phyloP scores from a whole-genome alignment of 1,140 invertebrate species.

The Hesperophylax magnus region DNA sequence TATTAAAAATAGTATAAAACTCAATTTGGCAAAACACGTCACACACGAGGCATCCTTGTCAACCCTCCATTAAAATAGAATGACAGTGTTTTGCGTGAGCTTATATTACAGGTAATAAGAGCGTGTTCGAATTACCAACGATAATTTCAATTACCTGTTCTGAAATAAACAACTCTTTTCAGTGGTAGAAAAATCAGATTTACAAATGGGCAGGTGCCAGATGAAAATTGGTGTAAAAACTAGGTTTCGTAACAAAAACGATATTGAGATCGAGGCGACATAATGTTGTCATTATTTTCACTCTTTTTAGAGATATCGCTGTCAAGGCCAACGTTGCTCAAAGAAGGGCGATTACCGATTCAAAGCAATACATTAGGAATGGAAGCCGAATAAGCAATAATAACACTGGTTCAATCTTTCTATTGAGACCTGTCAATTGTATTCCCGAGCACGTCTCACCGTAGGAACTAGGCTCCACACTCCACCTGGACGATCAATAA shows the following conservation, averaged over 20 bases:
- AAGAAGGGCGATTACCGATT: constrained; percentile 3
- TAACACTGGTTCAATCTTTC: not conserved
- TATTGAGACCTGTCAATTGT: not conserved
- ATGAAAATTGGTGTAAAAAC: constrained; percentile 20
- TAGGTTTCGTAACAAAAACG: constrained; percentile 27
- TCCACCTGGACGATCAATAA: not conserved
- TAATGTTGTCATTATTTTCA: constrained; percentile 19
- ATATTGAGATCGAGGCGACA: constrained; percentile 41
- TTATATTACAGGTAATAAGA: no score
- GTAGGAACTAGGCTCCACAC: not conserved
- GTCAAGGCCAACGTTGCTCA: constrained; percentile 4
- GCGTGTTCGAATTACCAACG: no score
- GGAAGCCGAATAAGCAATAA: not conserved
- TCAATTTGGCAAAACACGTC: no score
- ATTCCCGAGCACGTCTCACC: not conserved
- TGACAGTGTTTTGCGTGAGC: no score
- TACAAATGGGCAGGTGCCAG: constrained; percentile 12
- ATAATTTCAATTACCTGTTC: no score
- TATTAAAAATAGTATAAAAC: no score
- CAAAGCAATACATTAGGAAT: constrained; percentile 6
- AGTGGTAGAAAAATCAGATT: not conserved
- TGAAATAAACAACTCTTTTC: no score
- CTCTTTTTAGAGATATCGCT: constrained; percentile 40
- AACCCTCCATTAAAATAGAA: no score
- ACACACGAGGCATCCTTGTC: no score